Conservation (phyloP, 2,797 vertebrate genomes). For the Enteromius argenteus region DNA sequence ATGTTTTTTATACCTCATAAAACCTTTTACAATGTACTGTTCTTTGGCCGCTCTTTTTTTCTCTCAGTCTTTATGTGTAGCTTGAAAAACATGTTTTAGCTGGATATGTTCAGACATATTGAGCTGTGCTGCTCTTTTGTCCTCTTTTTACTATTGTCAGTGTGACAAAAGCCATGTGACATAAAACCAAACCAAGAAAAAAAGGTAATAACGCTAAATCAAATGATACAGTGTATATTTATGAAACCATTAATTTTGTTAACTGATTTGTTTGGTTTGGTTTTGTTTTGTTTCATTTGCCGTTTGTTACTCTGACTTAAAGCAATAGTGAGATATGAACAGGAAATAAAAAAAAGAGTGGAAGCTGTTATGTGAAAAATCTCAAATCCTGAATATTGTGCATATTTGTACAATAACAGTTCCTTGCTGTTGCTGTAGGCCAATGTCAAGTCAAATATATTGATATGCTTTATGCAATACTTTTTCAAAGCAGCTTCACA, state of each 20-base stretch:
- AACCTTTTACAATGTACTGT: slow-evolving; percentile 5
- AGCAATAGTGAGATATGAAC: neutral
- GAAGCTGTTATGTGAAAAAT: neutral
- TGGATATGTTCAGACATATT: neutral
- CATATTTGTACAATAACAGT: neutral
- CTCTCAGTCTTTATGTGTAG: neutral
- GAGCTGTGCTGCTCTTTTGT: neutral
- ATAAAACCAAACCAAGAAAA: slow-evolving; percentile 11
- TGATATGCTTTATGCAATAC: neutral
- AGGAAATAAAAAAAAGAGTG: neutral
- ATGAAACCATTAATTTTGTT: neutral
- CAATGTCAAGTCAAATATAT: neutral
- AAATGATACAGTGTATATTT: neutral
- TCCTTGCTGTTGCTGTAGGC: neutral
- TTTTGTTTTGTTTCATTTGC: neutral
- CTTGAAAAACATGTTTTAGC: neutral
- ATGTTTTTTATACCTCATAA: neutral
- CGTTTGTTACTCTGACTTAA: neutral
- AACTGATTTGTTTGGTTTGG: neutral
- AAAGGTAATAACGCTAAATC: neutral
- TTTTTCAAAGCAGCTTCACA: neutral
- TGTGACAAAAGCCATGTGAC: neutral
- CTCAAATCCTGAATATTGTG: neutral
- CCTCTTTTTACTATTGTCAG: neutral
- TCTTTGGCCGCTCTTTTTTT: neutral